A percentile compares a stretch with the other conserved stretches of the same genome.
phyloP scores from a whole-genome alignment of 2,888 invertebrate species.

The Acanthopleura granulata region DNA sequence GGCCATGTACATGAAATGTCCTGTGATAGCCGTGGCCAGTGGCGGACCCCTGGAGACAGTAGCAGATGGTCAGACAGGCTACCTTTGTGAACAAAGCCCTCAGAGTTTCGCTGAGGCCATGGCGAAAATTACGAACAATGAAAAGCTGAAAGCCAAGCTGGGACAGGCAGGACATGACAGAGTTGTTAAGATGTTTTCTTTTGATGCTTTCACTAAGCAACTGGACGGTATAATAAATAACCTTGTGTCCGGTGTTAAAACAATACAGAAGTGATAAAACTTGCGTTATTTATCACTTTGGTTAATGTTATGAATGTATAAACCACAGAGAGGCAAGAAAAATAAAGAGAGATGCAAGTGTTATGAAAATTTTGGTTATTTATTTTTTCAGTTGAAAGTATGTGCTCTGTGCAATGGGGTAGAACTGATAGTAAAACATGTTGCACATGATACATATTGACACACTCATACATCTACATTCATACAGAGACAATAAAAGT shows the following conservation, averaged over 20 bases:
- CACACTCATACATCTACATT: no score
- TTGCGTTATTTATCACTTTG: no score
- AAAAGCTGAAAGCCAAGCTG: slow-evolving; percentile 76
- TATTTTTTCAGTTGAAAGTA: no score
- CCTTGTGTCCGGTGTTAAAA: slow-evolving; percentile 5
- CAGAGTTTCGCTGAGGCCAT: slow-evolving; percentile 84
- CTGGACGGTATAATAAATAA: slow-evolving; percentile 50
- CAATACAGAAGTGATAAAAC: no score
- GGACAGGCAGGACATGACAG: slow-evolving; percentile 82
- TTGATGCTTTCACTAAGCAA: slow-evolving; percentile 78
- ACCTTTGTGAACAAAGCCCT: slow-evolving; percentile 72
- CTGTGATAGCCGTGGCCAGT: slow-evolving; percentile 94
- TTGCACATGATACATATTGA: no score
- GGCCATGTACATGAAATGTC: slow-evolving; percentile 94
- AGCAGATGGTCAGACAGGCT: slow-evolving; percentile 69
- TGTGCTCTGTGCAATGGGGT: no score
- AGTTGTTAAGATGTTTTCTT: slow-evolving; percentile 86
- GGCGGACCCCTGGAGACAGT: slow-evolving; percentile 97
- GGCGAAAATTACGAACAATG: slow-evolving; percentile 77
- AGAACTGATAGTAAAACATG: no score
- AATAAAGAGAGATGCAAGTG: neutral
- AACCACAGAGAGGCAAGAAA: no score
- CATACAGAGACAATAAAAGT: no score
- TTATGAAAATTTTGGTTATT: neutral
- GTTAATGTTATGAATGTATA: no score